Evolutionary conservation across 1,140 invertebrate species (phyloP).

Genomic region (Fopius arisanus): DNA sequence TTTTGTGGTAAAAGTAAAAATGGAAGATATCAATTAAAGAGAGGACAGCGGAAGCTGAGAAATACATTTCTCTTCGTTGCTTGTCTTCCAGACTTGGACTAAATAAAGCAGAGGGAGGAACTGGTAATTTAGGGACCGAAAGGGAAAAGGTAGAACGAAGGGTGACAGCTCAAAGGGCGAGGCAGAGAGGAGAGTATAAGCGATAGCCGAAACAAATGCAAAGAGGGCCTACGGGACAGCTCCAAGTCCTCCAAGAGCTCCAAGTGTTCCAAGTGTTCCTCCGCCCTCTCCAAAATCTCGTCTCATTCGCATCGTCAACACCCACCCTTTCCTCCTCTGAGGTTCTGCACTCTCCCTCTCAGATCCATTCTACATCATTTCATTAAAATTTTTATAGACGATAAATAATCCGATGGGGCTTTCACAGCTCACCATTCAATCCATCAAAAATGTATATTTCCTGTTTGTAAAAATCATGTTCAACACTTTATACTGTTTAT

Average conservation of each 20-base stretch:
- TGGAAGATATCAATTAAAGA: background rate
- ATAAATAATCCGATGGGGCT: too few species aligned
- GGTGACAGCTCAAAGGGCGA: background rate
- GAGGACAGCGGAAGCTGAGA: background rate
- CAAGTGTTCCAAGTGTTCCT: background rate
- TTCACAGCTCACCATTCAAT: too few species aligned
- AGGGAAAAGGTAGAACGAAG: conserved; percentile 23
- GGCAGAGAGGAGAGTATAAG: background rate
- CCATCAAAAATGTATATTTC: too few species aligned
- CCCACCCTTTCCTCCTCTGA: background rate
- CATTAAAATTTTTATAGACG: too few species aligned
- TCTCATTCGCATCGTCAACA: background rate
- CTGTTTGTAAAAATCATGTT: too few species aligned
- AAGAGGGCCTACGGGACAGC: conserved; percentile 40
- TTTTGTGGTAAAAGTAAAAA: background rate
- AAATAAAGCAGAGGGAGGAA: conserved; percentile 37
- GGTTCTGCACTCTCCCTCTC: too few species aligned
- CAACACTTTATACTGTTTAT: too few species aligned
- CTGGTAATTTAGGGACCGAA: conserved; percentile 12
- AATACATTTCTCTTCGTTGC: conserved; percentile 16
- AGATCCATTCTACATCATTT: too few species aligned
- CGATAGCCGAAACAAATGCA: conserved; percentile 57
- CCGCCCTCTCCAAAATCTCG: background rate
- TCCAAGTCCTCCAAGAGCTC: too few species aligned
- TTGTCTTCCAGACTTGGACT: too few species aligned